Evolutionary conservation across 2,888 invertebrate genomes (phyloP).

Genomic region (Hyalella azteca): DNA sequence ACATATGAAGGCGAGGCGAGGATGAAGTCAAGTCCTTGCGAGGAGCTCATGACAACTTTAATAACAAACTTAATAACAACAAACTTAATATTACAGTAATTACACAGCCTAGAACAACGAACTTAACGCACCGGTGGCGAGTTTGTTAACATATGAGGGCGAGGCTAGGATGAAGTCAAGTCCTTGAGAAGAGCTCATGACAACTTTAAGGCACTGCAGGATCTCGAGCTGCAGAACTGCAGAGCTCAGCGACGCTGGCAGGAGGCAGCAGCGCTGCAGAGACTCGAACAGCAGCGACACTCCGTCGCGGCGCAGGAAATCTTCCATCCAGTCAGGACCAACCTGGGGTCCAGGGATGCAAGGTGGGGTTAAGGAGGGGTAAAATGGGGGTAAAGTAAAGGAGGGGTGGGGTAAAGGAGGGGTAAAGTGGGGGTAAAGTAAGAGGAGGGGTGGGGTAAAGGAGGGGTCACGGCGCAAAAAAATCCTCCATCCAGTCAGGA

Average conservation of each 20-base stretch:
- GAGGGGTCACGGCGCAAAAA: constrained; percentile 45
- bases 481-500: not conserved
- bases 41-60: constrained; percentile 64
- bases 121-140: constrained; percentile 63
- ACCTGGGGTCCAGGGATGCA: constrained; percentile 38
- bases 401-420: not conserved
- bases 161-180: constrained; percentile 63
- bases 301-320: constrained; percentile 65
- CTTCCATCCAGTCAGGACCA: constrained; percentile 63
- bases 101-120: too few species aligned
- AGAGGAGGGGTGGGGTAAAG: too few species aligned
- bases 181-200: constrained; percentile 64
- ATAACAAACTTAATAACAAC: too few species aligned
- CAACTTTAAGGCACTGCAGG: constrained; percentile 64
- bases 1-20: constrained; percentile 55
- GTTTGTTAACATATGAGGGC: constrained; percentile 59
- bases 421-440: not conserved
- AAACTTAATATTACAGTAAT: too few species aligned
- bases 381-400: not conserved
- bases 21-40: constrained; percentile 64
- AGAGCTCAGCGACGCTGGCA: constrained; percentile 62
- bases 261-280: constrained; percentile 61
- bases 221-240: constrained; percentile 65
- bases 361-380: not conserved
- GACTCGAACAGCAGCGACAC: constrained; percentile 64